Conservation (phyloP, 1,140 invertebrate genomes). For the Drosophila prosaltans region DNA sequence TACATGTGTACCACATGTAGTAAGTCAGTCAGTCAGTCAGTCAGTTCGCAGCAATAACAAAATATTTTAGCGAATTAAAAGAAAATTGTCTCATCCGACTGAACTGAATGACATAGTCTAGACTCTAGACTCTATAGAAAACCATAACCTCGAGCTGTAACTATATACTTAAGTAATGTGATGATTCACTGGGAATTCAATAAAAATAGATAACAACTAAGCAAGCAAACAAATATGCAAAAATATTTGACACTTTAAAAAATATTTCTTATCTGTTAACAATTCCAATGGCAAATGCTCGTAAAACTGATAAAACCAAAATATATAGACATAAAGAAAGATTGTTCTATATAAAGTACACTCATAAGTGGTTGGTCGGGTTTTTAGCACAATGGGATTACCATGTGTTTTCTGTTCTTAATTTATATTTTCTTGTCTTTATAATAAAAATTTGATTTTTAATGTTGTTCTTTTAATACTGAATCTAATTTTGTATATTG, state of each 20-base stretch:
- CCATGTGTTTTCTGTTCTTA: too few species aligned
- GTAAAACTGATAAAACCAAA: background rate
- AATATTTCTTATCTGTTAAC: background rate
- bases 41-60: slow-evolving; percentile 57
- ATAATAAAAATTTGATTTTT: too few species aligned
- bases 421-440: too few species aligned
- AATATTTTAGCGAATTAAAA: slow-evolving; percentile 80
- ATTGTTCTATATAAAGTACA: too few species aligned
- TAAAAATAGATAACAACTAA: slow-evolving; percentile 3
- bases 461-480: too few species aligned
- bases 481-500: too few species aligned
- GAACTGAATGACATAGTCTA: slow-evolving; percentile 52
- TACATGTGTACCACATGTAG: slow-evolving; percentile 39
- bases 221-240: slow-evolving; percentile 16
- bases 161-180: background rate
- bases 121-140: background rate
- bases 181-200: slow-evolving; percentile 22
- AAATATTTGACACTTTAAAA: background rate
- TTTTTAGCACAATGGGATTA: too few species aligned
- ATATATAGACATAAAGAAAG: background rate
- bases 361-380: too few species aligned
- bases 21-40: slow-evolving; percentile 18
- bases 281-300: background rate
- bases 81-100: slow-evolving; percentile 75
- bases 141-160: slow-evolving; percentile 15